These are phyloP conservation scores for Uloborus diversus DNA, from an alignment of 1,140 invertebrate genomes.

Conservation along the genomic window DNA sequence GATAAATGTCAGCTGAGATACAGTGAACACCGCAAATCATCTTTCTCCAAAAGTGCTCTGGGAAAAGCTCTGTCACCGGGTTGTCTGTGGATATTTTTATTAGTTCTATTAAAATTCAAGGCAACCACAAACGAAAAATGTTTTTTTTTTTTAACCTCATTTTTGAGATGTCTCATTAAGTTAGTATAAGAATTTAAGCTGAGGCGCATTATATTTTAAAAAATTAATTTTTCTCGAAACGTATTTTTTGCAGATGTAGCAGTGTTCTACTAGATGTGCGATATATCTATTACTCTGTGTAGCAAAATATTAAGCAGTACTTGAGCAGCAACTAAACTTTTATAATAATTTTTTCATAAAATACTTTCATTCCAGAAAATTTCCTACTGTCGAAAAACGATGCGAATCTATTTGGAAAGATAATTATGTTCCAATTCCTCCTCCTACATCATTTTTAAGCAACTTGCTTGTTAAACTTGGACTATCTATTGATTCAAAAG, in stretches of 20 bases:
- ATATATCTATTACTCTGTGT: neutral
- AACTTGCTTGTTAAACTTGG: conserved; percentile 12
- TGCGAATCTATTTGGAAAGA: neutral
- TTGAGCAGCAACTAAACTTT: neutral
- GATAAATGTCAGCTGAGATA: too few relatives aligned
- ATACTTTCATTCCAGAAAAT: neutral
- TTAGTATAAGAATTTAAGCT: neutral
- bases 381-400: conserved; percentile 26
- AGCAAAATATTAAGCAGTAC: neutral
- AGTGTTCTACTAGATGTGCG: neutral
- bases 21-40: too few relatives aligned
- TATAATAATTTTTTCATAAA: neutral
- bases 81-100: too few relatives aligned
- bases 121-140: too few relatives aligned
- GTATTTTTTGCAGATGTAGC: neutral
- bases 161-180: too few relatives aligned
- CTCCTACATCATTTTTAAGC: neutral
- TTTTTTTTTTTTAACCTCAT: too few relatives aligned
- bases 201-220: neutral
- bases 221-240: neutral
- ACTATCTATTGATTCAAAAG: conserved; percentile 12
- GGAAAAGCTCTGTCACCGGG: too few relatives aligned
- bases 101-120: too few relatives aligned
- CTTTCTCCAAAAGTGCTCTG: too few relatives aligned
- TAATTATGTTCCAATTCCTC: conserved; percentile 17